Evolutionary conservation across 37 sponge, comb jelly and placozoan genomes (phyloP).

Genomic region (Hexactinellida sp.): DNA sequence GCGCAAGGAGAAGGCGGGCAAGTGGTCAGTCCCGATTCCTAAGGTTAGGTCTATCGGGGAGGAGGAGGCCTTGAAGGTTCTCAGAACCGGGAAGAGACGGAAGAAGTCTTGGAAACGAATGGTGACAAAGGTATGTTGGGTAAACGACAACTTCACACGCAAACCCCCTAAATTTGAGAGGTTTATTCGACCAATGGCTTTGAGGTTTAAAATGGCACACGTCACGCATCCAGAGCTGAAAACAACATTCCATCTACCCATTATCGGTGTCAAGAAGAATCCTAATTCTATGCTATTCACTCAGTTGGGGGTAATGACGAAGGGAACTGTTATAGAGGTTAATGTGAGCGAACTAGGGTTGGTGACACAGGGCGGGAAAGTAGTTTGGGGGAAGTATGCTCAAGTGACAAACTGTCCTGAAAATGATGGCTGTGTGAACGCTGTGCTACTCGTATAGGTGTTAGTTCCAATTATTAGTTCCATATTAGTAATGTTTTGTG

Average conservation of each 20-base stretch:
- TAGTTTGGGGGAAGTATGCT: constrained; percentile 99
- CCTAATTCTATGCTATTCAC: constrained; percentile 90
- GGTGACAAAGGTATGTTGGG: constrained; percentile 89
- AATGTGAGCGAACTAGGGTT: constrained; percentile 96
- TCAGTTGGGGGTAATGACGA: constrained; percentile 95
- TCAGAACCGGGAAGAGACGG: constrained; percentile 76
- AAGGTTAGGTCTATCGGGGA: constrained; percentile 89
- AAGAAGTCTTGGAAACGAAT: background rate
- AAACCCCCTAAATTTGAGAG: constrained; percentile 97
- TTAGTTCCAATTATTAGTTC: background rate
- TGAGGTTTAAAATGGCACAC: constrained; percentile 98
- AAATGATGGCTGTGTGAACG: constrained; percentile 99
- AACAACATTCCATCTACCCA: constrained; percentile 90
- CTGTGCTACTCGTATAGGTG: constrained; percentile 76
- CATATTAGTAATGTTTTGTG: no score
- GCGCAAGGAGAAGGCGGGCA: constrained; percentile 99
- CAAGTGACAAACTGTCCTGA: constrained; percentile 99
- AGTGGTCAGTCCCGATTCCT: constrained; percentile 97
- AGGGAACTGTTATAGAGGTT: constrained; percentile 98
- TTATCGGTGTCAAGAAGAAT: constrained; percentile 99
- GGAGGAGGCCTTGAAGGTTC: constrained; percentile 85
- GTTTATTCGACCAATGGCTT: constrained; percentile 96
- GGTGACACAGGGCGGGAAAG: constrained; percentile 97
- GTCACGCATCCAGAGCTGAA: constrained; percentile 99
- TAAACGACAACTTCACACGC: constrained; percentile 92